Conservation (phyloP, 1,140 invertebrate genomes). For the Sarcophaga bullata region DNA sequence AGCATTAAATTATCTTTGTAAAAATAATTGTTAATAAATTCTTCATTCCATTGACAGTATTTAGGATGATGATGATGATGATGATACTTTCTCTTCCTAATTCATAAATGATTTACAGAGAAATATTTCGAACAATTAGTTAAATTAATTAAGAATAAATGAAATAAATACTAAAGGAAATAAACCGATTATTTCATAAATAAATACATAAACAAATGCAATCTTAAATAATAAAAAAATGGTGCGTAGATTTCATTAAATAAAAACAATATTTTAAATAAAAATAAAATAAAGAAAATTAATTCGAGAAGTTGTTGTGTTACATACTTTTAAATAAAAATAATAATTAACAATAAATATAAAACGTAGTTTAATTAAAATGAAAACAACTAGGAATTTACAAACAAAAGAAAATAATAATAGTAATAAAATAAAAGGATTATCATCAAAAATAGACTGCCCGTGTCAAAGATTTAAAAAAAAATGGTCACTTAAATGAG, state of each 20-base stretch:
- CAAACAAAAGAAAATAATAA: neutral
- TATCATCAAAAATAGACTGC: slow-evolving; percentile 40
- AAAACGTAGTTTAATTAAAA: slow-evolving; percentile 33
- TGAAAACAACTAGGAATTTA: slow-evolving; percentile 35
- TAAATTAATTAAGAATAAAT: neutral
- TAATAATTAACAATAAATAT: neutral
- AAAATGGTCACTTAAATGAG: neutral
- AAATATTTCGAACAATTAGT: neutral
- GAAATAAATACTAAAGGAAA: neutral
- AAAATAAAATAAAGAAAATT: slow-evolving; percentile 1
- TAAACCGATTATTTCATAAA: neutral
- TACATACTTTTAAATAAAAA: slow-evolving; percentile 32
- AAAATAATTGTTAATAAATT: slow-evolving; percentile 20
- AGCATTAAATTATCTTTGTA: neutral
- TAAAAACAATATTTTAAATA: slow-evolving; percentile 1
- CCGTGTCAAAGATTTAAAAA: slow-evolving; percentile 34
- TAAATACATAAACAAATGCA: neutral
- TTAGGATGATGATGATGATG: neutral
- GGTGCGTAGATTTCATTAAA: slow-evolving; percentile 32
- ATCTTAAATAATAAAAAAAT: slow-evolving; percentile 29
- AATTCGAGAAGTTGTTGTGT: slow-evolving; percentile 37
- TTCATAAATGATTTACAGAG: neutral
- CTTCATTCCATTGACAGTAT: neutral
- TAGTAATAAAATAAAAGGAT: slow-evolving; percentile 15
- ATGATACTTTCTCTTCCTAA: neutral